Evolutionary conservation across 2,113 vertebrate species (phyloP), one percentile per base, ranked within the genome.

Genomic region (Lampris megalopsis): DNA sequence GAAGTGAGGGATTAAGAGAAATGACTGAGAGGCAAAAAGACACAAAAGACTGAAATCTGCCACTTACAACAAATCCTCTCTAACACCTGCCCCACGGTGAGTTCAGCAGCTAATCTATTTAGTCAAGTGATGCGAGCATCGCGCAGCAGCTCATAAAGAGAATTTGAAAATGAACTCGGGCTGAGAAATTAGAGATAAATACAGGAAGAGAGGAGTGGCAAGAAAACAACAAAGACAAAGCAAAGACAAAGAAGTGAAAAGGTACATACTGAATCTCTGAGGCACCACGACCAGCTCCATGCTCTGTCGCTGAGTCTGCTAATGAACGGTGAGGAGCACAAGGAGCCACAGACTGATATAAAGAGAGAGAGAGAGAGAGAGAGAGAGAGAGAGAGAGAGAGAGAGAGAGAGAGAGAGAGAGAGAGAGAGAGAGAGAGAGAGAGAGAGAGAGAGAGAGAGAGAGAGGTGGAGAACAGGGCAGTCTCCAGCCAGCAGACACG

Each of bases 251-350:
- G n/a, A 58, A 66, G 80, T 61, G 56, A 63, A 71, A 1, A 65
- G 67, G 75, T 84, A 88, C 90, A 6, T 91, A 92, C 91, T 92
- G 89, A 92, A 91, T 88, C 86, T 88, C 78, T 83, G 81, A 79
- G 91, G 91, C 83, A 88, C 79, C 56, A 58, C 24, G 56, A 36
- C 56, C 88, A 89, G 61, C 78, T 85, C 87, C 85, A 82, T 81
- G 84, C 81, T 77, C 59, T 42, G 72, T 81, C 9, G 73, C 84
- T 53, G 75, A 87, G 73, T 75, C 76, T 11, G 59, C 40, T 61
- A 61, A 61, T 61, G 59, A 42, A 13, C 13, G 53, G 57, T 5
- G 24, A 36, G 57, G 57, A 2, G 83, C 79, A 74, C 35, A 76
- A 82, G 86, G 86, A 77, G 35, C 2, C 8, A 58, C 13, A 58